Base-by-base conservation (phyloP, 1,140 invertebrate species). In the Dermatophagoides farinae region DNA sequence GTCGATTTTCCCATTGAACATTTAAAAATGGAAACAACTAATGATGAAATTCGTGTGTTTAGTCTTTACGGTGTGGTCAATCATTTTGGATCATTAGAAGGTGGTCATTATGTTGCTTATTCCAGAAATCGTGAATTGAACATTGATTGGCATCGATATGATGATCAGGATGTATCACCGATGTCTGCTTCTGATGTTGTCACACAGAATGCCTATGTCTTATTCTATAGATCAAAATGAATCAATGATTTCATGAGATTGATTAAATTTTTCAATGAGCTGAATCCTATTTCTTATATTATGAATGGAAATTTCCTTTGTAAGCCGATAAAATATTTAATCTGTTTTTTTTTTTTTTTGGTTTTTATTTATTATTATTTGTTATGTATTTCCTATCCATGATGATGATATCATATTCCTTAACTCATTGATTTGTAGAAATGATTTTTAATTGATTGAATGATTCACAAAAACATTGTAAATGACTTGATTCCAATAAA, bases 41-140 rank as follows among this genome's bases (percentile, higher is more conserved):
- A 41, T 23, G 43, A 31, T 44, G 9, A 25, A 18, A 22, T 25
- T 9, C n/a, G n/a, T 10, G 41, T 23, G 6, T 65, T 64, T 54
- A 52, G 53, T 40, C 58, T 65, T 9, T 62, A 64, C 18, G 64
- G 55, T 60, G 61, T 71, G 57, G 67, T 74, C 68, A 91, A 91
- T 71, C 89, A 93, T 71, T 88, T 83, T 69, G 89, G 89, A 39
- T 85, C 84, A 0, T 84, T 92, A 80, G 84, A 89, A 66, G 82
- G 83, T 4, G 88, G 89, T 0, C 89, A 93, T 72, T 93, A 92
- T 66, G 90, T 85, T 0, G 86, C 82, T 0, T 82, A 74, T 64
- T 83, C 81, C 67, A 77, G 77, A 68, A 81, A 76, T 67, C 68
- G 72, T 39, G 61, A 68, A 38, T 73, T 75, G 47, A 46, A 38